Evolutionary conservation across 2,797 vertebrate species (phyloP), one percentile per base, ranked within the genome.

Genomic region (Rhinogobio ventralis): DNA sequence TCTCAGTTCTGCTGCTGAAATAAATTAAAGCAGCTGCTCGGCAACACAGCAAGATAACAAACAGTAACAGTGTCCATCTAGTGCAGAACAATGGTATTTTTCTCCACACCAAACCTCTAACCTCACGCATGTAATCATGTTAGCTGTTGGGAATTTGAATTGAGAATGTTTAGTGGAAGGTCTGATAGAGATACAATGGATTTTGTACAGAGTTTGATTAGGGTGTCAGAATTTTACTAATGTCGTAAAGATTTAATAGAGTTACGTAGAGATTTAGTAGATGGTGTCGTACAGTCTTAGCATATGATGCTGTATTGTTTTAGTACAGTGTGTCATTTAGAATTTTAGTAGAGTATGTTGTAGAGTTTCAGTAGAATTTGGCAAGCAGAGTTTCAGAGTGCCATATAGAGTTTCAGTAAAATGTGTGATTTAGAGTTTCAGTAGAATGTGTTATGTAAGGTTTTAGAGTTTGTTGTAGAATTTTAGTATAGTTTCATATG

Each of bases 1-100:
- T 88, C 83, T 72, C 89, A 90, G 86, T 93, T 92, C 90, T 89
- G 33, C 78, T 64, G 78, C 90, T 89, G 77, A 90, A 91, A 91
- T 89, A 89, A 93, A 92, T 93, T 57, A 79, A 87, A 88, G 76
- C 46, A 55, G 81, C 86, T 45, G 80, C 81, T 72, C 60, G 72
- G 68, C 74, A 87, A 51, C 81, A 81, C 75, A 83, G 76, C 80
- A 78, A 42, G 42, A 75, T 36, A 82, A 79, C 79, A 88, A 84
- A 75, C 76, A 85, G 90, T 87, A 90, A 80, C 88, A 88, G 87
- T n/a, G 19, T 10, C 57, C 66, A 64, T 79, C 72, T 57, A 73
- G 76, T 33, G 4, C 39, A 79, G 49, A 71, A 62, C 75, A 85
- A 79, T 78, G 19, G 10, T 28, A 51, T 64, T 46, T 28, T 82